Base-by-base conservation (phyloP, 1,140 invertebrate genomes). In the Zaprionus capensis region DNA sequence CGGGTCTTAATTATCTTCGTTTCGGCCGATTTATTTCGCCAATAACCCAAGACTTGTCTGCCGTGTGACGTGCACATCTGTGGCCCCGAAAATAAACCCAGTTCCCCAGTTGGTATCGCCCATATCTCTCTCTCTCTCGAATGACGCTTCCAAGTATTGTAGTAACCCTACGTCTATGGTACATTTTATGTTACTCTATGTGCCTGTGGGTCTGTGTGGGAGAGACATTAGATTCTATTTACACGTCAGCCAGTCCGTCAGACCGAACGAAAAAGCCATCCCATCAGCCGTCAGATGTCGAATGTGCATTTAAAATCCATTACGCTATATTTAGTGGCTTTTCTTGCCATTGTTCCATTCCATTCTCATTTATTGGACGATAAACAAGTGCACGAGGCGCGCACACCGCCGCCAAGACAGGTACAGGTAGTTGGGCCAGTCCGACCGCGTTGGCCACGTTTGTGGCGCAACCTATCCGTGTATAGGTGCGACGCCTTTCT, bases 271-370 rank as follows among this genome's bases (percentile, higher is more conserved):
- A 69, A 65, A 75, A 63, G 71, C 62, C 74, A 76, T 72, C 70
- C 74, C 72, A 61, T 38, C 69, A 76, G 70, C 51, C 74, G 70
- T 76, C 74, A 76, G 74, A 64, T 72, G 74, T 78, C 69, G 74
- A 73, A 80, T 77, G 71, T 80, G 66, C 78, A 80, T 80, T 80
- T 80, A 77, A 80, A 80, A 80, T 77, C 75, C 78, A 80, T 80
- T 80, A 78, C 75, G 75, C 78, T 78, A 80, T 78, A 80, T 80
- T 80, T 80, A 78, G 75, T 70, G 69, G 69, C 74, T 73, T 77
- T 76, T 66, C 71, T 69, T 67, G 65, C 70, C 74, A 79, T 79
- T 79, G 77, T 76, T 79, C 77, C 78, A 73, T 80, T 77, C 72
- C 69, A 61, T 67, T 80, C 71, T 67, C 74, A 71, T 68, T 77